A percentile compares a stretch with the other conserved stretches of the same genome.
Evolutionary conservation across 2,797 vertebrate genomes (phyloP).

Genomic region (Halcyon leucocephala): DNA sequence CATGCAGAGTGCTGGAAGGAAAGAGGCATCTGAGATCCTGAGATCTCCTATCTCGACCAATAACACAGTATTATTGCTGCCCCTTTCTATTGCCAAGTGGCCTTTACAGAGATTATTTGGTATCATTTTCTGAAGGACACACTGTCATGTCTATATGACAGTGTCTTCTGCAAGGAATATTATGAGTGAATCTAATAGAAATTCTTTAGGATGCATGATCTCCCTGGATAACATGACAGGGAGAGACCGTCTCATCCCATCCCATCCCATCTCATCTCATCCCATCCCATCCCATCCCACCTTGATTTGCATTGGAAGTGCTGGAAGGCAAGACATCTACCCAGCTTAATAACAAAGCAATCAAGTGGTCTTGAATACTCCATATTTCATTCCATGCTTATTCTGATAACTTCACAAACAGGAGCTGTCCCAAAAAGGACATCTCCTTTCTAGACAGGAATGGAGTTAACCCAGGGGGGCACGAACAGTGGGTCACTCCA

Average conservation of each 20-base stretch:
- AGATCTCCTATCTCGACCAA: neutral
- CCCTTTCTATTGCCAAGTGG: neutral
- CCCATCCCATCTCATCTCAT: neutral
- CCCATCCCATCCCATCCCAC: neutral
- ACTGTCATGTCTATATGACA: neutral
- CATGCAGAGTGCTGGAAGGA: neutral
- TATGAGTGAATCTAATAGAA: neutral
- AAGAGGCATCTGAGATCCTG: neutral
- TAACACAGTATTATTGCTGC: neutral
- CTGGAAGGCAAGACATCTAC: neutral
- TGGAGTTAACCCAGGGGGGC: neutral
- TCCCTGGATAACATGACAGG: neutral
- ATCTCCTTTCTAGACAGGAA: neutral
- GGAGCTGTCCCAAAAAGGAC: neutral
- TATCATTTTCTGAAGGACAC: neutral
- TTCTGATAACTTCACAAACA: neutral
- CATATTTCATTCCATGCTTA: accelerated
- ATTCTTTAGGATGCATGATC: neutral
- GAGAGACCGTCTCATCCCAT: neutral
- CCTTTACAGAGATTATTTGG: neutral
- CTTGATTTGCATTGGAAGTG: neutral
- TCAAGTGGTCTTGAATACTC: accelerated
- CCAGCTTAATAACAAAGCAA: neutral
- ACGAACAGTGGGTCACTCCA: neutral
- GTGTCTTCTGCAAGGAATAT: neutral